Conservation (phyloP, 2,113 vertebrate genomes). For the Thryonomys swinderianus region DNA sequence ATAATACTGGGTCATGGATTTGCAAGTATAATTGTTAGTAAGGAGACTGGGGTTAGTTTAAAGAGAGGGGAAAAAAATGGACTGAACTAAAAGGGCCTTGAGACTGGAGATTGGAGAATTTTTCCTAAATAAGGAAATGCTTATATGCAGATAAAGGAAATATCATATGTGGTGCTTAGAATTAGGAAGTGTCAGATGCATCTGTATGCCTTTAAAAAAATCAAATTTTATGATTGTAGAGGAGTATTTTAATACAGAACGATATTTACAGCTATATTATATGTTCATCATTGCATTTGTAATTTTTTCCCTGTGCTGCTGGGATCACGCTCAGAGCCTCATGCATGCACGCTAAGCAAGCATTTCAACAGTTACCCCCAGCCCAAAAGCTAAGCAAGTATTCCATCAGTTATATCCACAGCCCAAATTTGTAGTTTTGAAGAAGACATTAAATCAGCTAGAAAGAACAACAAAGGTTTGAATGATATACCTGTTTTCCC, state of each 20-base stretch:
- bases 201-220: neutral
- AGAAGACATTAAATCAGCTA: neutral
- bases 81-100: neutral
- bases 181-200: neutral
- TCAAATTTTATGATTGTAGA: neutral
- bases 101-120: neutral
- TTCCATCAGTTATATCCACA: neutral
- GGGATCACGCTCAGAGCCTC: neutral
- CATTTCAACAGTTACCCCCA: neutral
- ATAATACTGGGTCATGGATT: neutral
- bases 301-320: neutral
- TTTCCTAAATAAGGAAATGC: neutral
- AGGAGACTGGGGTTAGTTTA: neutral
- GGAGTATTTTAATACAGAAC: constrained; percentile 24
- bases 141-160: neutral
- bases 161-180: neutral
- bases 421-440: neutral
- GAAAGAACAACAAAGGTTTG: neutral
- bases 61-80: neutral
- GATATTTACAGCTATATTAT: neutral
- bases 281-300: neutral
- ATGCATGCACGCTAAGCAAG: neutral
- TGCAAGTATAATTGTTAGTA: neutral
- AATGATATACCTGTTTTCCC: neutral
- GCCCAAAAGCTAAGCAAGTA: neutral